Percentiles rank a stretch among this genome's conserved stretches.
Conservation (phyloP, 2,797 vertebrate genomes). For the Pseudopleuronectes americanus region DNA sequence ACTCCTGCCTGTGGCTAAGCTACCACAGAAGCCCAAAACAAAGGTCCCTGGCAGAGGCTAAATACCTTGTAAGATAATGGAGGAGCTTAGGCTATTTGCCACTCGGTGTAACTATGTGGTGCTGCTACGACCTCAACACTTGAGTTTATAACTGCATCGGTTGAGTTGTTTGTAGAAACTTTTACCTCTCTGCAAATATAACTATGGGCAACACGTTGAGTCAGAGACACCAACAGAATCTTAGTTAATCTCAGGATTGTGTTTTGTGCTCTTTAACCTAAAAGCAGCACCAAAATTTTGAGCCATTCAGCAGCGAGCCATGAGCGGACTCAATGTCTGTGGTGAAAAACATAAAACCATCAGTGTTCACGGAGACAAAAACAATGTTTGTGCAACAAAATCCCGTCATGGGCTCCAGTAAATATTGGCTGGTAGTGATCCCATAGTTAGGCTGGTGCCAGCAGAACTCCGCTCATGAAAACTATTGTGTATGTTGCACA, state of each 20-base stretch:
- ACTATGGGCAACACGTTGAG: no score
- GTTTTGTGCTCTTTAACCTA: slow-evolving; percentile 32
- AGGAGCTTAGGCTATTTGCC: slow-evolving; percentile 30
- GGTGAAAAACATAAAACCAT: slow-evolving; percentile 33
- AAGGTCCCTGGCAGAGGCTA: slow-evolving; percentile 40
- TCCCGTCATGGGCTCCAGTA: slow-evolving; percentile 34
- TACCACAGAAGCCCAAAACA: slow-evolving; percentile 57
- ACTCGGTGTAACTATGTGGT: background rate
- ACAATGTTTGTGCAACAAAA: slow-evolving; percentile 56
- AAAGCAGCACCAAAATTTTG: slow-evolving; percentile 22
- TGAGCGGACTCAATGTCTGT: slow-evolving; percentile 29
- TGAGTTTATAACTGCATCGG: no score
- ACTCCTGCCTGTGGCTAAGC: slow-evolving; percentile 60
- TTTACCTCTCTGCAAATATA: no score
- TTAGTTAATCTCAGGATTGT: background rate
- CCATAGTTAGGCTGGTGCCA: slow-evolving; percentile 27
- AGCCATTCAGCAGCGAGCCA: slow-evolving; percentile 27
- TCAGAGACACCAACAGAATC: no score
- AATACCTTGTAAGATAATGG: slow-evolving; percentile 54
- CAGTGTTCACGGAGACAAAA: slow-evolving; percentile 50
- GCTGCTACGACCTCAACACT: no score
- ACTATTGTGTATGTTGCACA: slow-evolving; percentile 61
- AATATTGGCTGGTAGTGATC: slow-evolving; percentile 49
- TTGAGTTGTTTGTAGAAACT: no score
- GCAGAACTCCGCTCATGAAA: slow-evolving; percentile 35